Evolutionary conservation across 2,888 invertebrate genomes (phyloP).

Genomic region (Apamea crenata): DNA sequence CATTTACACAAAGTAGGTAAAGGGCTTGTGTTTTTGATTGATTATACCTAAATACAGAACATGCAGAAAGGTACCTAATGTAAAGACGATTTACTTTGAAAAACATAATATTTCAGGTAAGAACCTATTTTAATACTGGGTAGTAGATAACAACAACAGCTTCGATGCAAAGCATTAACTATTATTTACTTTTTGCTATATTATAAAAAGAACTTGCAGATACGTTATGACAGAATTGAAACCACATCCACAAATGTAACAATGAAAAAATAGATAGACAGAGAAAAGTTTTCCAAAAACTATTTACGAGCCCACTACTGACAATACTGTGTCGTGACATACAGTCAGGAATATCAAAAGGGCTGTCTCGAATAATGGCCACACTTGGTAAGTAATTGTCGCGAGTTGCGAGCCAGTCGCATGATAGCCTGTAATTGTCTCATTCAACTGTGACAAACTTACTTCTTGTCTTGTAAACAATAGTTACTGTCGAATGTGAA

Average conservation of each 20-base stretch:
- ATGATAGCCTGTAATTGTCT: constrained; percentile 70
- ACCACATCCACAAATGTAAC: not conserved
- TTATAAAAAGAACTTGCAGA: not conserved
- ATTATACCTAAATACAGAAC: no score
- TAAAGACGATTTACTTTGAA: no score
- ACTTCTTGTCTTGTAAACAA: constrained; percentile 66
- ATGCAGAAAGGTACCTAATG: no score
- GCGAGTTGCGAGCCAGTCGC: constrained; percentile 59
- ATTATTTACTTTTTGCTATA: no score
- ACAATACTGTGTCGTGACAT: not conserved
- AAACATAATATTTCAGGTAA: no score
- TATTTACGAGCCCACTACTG: not conserved
- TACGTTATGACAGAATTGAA: not conserved
- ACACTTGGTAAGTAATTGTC: constrained; percentile 69
- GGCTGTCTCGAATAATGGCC: constrained; percentile 26
- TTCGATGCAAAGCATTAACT: no score
- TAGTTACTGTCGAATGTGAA: constrained; percentile 58
- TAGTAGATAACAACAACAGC: no score
- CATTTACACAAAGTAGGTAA: no score
- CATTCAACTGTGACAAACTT: constrained; percentile 47
- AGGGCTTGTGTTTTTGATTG: no score
- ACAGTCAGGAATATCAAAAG: constrained; percentile 16
- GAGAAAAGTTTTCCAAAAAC: not conserved
- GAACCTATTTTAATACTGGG: no score
- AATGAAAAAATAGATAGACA: not conserved